Conservation (phyloP, 2,113 vertebrate genomes). For the Tauraco erythrolophus region DNA sequence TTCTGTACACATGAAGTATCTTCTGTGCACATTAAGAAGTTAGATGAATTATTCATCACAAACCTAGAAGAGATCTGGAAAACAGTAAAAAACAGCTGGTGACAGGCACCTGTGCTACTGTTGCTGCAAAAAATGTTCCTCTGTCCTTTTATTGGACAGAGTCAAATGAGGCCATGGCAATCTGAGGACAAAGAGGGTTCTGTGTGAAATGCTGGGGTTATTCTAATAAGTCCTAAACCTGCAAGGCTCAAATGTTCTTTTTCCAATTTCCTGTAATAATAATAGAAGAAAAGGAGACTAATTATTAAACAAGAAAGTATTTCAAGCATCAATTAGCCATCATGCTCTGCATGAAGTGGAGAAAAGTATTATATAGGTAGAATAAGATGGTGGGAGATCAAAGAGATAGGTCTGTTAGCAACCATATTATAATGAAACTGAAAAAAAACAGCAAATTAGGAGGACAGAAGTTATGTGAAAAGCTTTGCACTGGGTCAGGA, state of each 20-base stretch:
- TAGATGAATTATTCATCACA: not conserved
- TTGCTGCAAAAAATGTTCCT: not conserved
- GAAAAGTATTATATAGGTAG: not conserved
- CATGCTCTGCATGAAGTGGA: not conserved
- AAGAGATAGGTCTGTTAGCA: not conserved
- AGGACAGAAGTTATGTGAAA: not conserved
- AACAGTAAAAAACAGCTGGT: not conserved
- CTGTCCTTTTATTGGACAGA: not conserved
- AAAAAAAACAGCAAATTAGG: not conserved
- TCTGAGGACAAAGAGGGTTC: not conserved
- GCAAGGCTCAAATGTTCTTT: not conserved
- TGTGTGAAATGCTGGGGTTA: not conserved
- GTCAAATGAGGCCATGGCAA: not conserved
- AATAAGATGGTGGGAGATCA: not conserved
- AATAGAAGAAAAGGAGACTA: not conserved
- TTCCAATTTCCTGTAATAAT: not conserved
- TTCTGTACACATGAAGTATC: not conserved
- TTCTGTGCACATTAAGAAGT: not conserved
- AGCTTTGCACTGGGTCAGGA: not conserved
- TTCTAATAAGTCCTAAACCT: not conserved
- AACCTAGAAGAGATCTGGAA: not conserved
- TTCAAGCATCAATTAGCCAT: not conserved
- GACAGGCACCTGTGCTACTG: not conserved
- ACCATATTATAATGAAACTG: not conserved
- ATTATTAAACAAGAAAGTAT: not conserved